These are phyloP conservation scores for Ferdinandea cuprea DNA, from an alignment of 2,888 invertebrate genomes.

Conservation along the genomic window DNA sequence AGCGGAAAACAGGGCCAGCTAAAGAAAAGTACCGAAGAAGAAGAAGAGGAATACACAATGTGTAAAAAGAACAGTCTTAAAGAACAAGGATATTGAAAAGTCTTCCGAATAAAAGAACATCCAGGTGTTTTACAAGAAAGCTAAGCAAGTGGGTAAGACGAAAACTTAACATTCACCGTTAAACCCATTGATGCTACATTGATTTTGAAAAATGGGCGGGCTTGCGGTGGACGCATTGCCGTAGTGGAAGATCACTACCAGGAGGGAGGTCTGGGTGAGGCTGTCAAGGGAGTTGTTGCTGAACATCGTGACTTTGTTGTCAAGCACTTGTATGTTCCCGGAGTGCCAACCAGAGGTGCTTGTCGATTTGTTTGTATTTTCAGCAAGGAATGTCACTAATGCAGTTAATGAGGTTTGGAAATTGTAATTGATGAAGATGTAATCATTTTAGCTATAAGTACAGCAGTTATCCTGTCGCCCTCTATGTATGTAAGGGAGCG, in stretches of 20 bases:
- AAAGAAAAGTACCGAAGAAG: too few relatives aligned
- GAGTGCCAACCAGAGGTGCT: conserved; percentile 92
- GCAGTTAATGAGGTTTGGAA: conserved; percentile 88
- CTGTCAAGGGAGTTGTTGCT: conserved; percentile 92
- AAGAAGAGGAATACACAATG: too few relatives aligned
- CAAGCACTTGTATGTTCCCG: conserved; percentile 90
- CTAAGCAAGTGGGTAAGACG: too few relatives aligned
- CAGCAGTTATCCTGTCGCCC: not conserved
- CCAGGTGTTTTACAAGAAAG: too few relatives aligned
- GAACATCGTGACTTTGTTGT: conserved; percentile 88
- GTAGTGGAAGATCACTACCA: conserved; percentile 96
- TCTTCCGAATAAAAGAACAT: too few relatives aligned
- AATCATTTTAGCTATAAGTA: not conserved
- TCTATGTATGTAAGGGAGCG: too few relatives aligned
- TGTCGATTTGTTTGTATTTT: conserved; percentile 94
- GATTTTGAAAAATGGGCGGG: conserved; percentile 90
- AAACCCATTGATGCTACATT: conserved; percentile 95
- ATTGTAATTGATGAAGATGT: conserved; percentile 78
- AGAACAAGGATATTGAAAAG: too few relatives aligned
- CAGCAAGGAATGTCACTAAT: conserved; percentile 89
- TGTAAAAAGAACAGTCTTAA: too few relatives aligned
- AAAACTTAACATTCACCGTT: conserved; percentile 97
- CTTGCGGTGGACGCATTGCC: conserved; percentile 91
- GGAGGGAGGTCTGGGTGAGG: conserved; percentile 97
- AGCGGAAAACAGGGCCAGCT: too few relatives aligned